phyloP scores from a whole-genome alignment of 1,140 invertebrate species.

The Cyclargus thomasi region DNA sequence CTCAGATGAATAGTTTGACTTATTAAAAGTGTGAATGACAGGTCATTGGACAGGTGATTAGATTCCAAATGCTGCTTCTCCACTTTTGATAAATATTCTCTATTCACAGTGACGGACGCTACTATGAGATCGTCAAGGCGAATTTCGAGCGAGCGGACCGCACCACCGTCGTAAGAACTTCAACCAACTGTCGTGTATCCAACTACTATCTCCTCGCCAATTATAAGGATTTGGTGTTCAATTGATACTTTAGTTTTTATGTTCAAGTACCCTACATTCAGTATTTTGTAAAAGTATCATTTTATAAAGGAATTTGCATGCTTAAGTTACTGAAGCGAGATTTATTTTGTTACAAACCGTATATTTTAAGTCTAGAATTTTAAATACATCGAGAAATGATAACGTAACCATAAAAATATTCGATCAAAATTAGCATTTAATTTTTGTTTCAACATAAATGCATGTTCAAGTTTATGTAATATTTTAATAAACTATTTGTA shows the following conservation, averaged over 20 bases:
- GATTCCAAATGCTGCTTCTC: too few species aligned
- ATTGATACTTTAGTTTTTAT: constrained; percentile 71
- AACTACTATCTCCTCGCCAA: constrained; percentile 93
- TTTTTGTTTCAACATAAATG: background rate
- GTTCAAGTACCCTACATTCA: background rate
- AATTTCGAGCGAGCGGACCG: constrained; percentile 99
- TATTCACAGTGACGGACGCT: constrained; percentile 98
- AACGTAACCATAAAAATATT: too few species aligned
- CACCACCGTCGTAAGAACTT: constrained; percentile 95
- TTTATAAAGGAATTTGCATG: too few species aligned
- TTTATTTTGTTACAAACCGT: too few species aligned
- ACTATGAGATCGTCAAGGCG: constrained; percentile 99
- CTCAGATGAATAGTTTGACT: too few species aligned
- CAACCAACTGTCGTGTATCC: constrained; percentile 93
- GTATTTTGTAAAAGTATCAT: too few species aligned
- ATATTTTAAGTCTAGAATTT: background rate
- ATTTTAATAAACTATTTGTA: background rate
- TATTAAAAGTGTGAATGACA: too few species aligned
- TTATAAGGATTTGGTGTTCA: constrained; percentile 96
- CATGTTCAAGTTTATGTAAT: background rate
- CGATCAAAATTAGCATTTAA: background rate
- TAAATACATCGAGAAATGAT: background rate
- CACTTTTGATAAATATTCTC: too few species aligned
- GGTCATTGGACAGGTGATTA: too few species aligned
- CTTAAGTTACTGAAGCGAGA: too few species aligned